Percentiles rank a stretch among this genome's conserved stretches.
These are phyloP conservation scores for Spodoptera littoralis DNA, from an alignment of 2,888 invertebrate genomes.

Conservation along the genomic window DNA sequence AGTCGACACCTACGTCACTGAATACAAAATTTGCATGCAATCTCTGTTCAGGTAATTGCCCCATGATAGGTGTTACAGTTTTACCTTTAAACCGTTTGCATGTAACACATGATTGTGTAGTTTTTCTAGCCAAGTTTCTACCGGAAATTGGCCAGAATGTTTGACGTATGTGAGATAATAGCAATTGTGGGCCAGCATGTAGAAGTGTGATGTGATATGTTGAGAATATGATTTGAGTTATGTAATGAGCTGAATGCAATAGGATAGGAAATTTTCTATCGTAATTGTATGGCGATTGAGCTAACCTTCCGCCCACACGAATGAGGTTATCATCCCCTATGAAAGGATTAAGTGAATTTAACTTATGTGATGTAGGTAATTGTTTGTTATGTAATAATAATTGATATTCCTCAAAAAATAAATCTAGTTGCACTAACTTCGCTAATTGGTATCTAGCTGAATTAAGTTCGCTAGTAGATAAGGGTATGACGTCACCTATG, in stretches of 20 bases:
- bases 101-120: conserved; percentile 10
- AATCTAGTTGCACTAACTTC: conserved; percentile 1
- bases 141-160: conserved; percentile 7
- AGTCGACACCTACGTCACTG: conserved; percentile 15
- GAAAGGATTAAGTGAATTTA: conserved; percentile 12
- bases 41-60: conserved; percentile 9
- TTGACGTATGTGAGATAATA: conserved; percentile 8
- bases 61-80: conserved; percentile 18
- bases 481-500: conserved; percentile 1
- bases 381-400: not conserved
- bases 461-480: conserved; percentile 7
- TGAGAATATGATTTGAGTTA: conserved; percentile 7
- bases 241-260: conserved; percentile 5
- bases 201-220: conserved; percentile 15
- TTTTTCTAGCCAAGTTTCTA: conserved; percentile 7
- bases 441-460: conserved; percentile 6
- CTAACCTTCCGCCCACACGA: conserved; percentile 3
- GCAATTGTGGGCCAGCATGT: conserved; percentile 12
- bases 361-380: not conserved
- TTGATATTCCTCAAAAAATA: conserved; percentile 3
- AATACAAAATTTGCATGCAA: conserved; percentile 16
- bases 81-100: conserved; percentile 14
- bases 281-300: conserved; percentile 15
- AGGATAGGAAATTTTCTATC: conserved; percentile 12
- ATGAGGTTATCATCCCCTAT: conserved; percentile 1